These are phyloP conservation scores for Sturmia bella DNA, from an alignment of 2,888 invertebrate genomes.

Conservation along the genomic window DNA sequence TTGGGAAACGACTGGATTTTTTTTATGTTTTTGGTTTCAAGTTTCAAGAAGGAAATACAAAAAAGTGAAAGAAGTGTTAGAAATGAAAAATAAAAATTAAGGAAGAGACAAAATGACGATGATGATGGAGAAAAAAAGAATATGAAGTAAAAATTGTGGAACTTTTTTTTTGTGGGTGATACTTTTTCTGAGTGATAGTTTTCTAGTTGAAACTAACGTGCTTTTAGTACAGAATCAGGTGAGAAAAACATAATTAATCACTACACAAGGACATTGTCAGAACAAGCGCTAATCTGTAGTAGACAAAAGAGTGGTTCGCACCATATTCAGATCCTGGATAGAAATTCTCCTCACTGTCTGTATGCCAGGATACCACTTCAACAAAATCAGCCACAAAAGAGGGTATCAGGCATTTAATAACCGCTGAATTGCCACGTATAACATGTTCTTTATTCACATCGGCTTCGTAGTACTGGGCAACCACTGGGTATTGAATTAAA, in stretches of 20 bases:
- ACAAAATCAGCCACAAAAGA: slow-evolving; percentile 97
- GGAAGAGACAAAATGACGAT: slow-evolving; percentile 14
- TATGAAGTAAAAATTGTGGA: slow-evolving; percentile 3
- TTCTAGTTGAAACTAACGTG: slow-evolving; percentile 50
- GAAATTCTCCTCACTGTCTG: slow-evolving; percentile 84
- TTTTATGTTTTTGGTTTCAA: slow-evolving; percentile 9
- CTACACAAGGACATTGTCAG: slow-evolving; percentile 41
- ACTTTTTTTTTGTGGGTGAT: background rate
- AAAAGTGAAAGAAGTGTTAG: slow-evolving; percentile 33
- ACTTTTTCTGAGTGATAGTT: slow-evolving; percentile 14
- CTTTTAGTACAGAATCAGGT: slow-evolving; percentile 55
- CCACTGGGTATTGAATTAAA: slow-evolving; percentile 84
- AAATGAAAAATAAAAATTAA: slow-evolving; percentile 45
- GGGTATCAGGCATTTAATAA: slow-evolving; percentile 94
- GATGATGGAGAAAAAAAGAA: slow-evolving; percentile 25
- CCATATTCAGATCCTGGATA: slow-evolving; percentile 81
- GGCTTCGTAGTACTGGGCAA: slow-evolving; percentile 94
- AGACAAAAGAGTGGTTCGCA: slow-evolving; percentile 73
- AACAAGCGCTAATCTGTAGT: slow-evolving; percentile 13
- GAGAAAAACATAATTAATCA: slow-evolving; percentile 31
- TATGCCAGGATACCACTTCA: slow-evolving; percentile 92
- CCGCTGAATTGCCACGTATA: slow-evolving; percentile 92
- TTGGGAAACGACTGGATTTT: slow-evolving; percentile 90
- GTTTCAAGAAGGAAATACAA: slow-evolving; percentile 27
- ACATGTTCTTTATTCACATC: slow-evolving; percentile 96